Percentiles rank a stretch among this genome's conserved stretches.
These are phyloP conservation scores for Oncorhynchus nerka DNA, from an alignment of 2,113 vertebrate genomes.

Conservation along the genomic window DNA sequence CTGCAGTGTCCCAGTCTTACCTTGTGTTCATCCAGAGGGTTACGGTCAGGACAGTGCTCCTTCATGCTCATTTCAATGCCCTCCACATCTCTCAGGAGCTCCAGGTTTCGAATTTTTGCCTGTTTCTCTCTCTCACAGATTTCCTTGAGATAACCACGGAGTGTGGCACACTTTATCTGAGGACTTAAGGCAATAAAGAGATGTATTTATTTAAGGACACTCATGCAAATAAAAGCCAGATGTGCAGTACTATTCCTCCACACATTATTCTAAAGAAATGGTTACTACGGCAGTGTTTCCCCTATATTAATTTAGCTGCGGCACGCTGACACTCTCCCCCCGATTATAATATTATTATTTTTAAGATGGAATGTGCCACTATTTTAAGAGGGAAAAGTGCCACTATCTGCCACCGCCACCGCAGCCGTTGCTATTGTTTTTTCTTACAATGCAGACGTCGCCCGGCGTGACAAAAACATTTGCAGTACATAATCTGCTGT, in stretches of 20 bases:
- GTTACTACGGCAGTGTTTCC: neutral
- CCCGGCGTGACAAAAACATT: too few species aligned
- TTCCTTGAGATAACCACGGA: slow-evolving; percentile 82
- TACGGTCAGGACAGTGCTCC: slow-evolving; percentile 62
- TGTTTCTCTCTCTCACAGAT: slow-evolving; percentile 78
- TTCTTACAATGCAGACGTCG: too few species aligned
- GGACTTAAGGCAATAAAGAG: slow-evolving; percentile 69
- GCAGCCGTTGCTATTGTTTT: too few species aligned
- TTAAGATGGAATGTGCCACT: too few species aligned
- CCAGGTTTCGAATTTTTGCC: slow-evolving; percentile 82
- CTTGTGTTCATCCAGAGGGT: slow-evolving; percentile 79
- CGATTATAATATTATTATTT: too few species aligned
- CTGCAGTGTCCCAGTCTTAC: slow-evolving; percentile 62
- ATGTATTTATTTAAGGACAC: slow-evolving; percentile 46
- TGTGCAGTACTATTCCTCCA: neutral
- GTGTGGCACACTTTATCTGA: slow-evolving; percentile 77
- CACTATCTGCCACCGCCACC: too few species aligned
- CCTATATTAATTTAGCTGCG: too few species aligned
- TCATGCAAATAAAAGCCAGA: too few species aligned
- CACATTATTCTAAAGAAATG: slow-evolving; percentile 56
- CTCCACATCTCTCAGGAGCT: slow-evolving; percentile 76
- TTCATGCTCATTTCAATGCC: slow-evolving; percentile 69
- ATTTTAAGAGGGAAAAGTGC: too few species aligned
- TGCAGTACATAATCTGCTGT: too few species aligned
- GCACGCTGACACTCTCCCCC: too few species aligned